Conservation (phyloP, 2,113 vertebrate genomes). For the Erythrocebus patas region DNA sequence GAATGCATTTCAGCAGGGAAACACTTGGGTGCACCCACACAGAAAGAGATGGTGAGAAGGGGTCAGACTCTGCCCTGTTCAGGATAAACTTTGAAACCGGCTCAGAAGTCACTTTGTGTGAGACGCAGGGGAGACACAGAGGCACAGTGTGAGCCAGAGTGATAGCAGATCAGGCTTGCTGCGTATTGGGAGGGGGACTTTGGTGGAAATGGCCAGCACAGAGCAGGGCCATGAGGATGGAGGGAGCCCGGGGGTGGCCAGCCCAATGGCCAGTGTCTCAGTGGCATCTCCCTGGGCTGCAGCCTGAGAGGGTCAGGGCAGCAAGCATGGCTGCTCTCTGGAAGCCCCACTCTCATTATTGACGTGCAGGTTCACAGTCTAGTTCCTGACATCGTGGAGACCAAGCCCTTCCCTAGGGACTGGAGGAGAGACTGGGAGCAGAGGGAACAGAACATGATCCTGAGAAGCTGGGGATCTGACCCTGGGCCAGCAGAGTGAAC, state of each 20-base stretch:
- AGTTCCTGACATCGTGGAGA: neutral
- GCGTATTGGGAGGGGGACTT: neutral
- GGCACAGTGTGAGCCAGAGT: too few relatives aligned
- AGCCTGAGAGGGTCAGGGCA: too few relatives aligned
- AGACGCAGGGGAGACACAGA: neutral
- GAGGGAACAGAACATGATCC: neutral
- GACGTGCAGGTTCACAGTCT: neutral
- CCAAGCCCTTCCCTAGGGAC: neutral
- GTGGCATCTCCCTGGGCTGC: neutral
- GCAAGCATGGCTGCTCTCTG: neutral
- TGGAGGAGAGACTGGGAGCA: neutral
- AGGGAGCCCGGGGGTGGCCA: neutral
- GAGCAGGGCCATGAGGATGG: neutral
- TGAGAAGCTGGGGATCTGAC: neutral
- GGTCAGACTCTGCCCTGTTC: neutral
- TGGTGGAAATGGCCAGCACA: accelerated
- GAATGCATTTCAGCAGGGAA: neutral
- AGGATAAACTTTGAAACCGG: neutral
- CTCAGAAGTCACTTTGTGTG: neutral
- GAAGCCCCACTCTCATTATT: neutral
- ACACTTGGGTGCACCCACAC: neutral
- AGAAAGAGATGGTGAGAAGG: neutral
- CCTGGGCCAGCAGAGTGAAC: neutral
- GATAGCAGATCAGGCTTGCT: neutral
- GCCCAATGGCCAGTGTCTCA: neutral